Evolutionary conservation across 2,113 vertebrate species (phyloP), one percentile per base, ranked within the genome.

Genomic region (Macquaria australasica): DNA sequence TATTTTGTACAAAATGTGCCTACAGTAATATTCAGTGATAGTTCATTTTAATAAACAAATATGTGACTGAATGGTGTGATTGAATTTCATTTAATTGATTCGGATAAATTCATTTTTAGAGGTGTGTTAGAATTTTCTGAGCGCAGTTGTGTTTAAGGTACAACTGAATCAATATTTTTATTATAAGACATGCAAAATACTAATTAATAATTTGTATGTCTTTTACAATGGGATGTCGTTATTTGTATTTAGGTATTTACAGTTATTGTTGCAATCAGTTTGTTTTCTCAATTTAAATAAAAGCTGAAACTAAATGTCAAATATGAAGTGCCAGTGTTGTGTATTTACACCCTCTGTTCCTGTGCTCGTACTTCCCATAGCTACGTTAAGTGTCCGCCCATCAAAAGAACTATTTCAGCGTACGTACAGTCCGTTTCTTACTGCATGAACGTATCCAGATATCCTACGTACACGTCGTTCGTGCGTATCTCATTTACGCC

Each of bases 401-500:
- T 16, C 73, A 39, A 21, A 16, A 1, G 7, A 16, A 73, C 45
- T 16, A 2, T 81, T 73, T 60, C 20, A 4, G 51, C 85, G 76
- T 83, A 85, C 59, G 78, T 76, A 53, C 2, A 6, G 6, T 21
- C n/a, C 23, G 1, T 31, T 23, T n/a, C 18, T 4, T 16, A 11
- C 18, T 6, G 18, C 25, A 0, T 31, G 1, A 1, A 41, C 55
- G 37, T 63, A 45, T 0, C 4, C 21, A 2, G 21, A 62, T 20
- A 43, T 34, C 12, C 0, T 81, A 48, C 90, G 88, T 87, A 87
- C 1, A 25, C 1, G 0, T 21, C 4, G 0, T 92, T 87, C 11
- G 70, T 75, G 92, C 85, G 89, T 93, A 20, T 48, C 74, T 41
- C n/a, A 0, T 0, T 45, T 43, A 2, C 28, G 12, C n/a, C 34